These are phyloP conservation scores for Oligia fasciuncula DNA, from an alignment of 2,888 invertebrate genomes.

Conservation along the genomic window DNA sequence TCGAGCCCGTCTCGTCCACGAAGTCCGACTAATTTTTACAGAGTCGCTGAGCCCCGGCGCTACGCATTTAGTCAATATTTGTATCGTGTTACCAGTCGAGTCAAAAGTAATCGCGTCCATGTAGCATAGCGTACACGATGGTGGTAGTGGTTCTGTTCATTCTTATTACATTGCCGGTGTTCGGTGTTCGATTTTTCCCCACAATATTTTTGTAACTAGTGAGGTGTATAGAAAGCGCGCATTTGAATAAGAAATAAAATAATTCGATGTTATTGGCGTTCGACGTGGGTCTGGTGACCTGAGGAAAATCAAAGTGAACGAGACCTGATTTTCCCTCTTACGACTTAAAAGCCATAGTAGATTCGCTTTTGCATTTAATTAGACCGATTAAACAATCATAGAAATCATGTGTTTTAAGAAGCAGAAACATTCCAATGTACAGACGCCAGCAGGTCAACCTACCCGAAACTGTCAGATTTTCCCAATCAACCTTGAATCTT, in stretches of 20 bases:
- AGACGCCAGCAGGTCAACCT: too few species aligned
- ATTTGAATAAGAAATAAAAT: conserved; percentile 35
- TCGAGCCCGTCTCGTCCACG: conserved; percentile 44
- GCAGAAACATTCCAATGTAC: conserved; percentile 56
- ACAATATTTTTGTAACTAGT: conserved; percentile 65
- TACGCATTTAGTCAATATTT: conserved; percentile 49
- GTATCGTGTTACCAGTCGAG: conserved; percentile 53
- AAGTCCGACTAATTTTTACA: conserved; percentile 42
- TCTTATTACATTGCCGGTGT: conserved; percentile 57
- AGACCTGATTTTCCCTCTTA: conserved; percentile 46
- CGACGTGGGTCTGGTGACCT: conserved; percentile 51
- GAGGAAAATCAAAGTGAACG: conserved; percentile 52
- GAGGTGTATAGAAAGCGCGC: conserved; percentile 48
- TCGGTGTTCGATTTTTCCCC: conserved; percentile 61
- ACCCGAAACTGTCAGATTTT: too few species aligned
- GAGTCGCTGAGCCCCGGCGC: conserved; percentile 33
- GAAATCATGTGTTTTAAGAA: conserved; percentile 38
- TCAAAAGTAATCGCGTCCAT: conserved; percentile 63
- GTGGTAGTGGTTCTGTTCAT: conserved; percentile 49
- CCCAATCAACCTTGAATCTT: too few species aligned
- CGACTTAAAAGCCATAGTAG: conserved; percentile 43
- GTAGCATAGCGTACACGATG: conserved; percentile 46
- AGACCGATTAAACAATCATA: conserved; percentile 40
- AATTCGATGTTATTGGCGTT: conserved; percentile 61
- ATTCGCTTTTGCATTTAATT: conserved; percentile 60